phyloP scores from a whole-genome alignment of 2,888 invertebrate genomes.

The Mythimna albipuncta region DNA sequence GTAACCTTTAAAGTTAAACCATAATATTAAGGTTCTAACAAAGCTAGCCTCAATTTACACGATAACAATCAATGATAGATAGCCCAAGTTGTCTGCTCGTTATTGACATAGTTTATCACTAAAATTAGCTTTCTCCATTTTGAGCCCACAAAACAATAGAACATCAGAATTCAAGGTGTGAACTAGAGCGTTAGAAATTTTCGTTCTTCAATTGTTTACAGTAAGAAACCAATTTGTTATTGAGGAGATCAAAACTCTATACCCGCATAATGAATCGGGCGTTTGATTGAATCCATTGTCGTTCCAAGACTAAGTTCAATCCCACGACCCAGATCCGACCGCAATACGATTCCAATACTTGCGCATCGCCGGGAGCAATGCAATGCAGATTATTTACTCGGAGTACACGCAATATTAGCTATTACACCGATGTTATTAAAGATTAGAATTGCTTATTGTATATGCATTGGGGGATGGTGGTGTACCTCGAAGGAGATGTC shows the following conservation, averaged over 20 bases:
- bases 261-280: conserved; percentile 76
- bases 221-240: conserved; percentile 57
- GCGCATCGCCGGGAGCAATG: conserved; percentile 75
- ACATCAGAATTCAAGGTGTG: conserved; percentile 46
- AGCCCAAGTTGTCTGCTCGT: conserved; percentile 26
- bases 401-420: conserved; percentile 68
- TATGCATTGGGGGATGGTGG: conserved; percentile 26
- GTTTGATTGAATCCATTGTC: conserved; percentile 82
- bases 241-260: conserved; percentile 68
- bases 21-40: conserved; percentile 23
- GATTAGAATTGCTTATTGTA: conserved; percentile 62
- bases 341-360: conserved; percentile 80
- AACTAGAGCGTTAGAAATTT: conserved; percentile 56
- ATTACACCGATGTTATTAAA: conserved; percentile 64
- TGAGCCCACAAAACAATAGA: conserved; percentile 42
- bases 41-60: conserved; percentile 27
- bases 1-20: conserved; percentile 1
- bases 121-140: conserved; percentile 51
- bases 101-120: conserved; percentile 47
- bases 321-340: conserved; percentile 79
- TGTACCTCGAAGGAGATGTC: conserved; percentile 61
- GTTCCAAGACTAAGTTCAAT: conserved; percentile 75
- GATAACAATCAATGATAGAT: conserved; percentile 53
- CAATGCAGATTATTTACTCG: conserved; percentile 75
- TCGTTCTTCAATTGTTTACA: conserved; percentile 50